These are phyloP conservation scores for Stegophylla sp. DNA, from an alignment of 2,888 invertebrate species.

Conservation along the genomic window DNA sequence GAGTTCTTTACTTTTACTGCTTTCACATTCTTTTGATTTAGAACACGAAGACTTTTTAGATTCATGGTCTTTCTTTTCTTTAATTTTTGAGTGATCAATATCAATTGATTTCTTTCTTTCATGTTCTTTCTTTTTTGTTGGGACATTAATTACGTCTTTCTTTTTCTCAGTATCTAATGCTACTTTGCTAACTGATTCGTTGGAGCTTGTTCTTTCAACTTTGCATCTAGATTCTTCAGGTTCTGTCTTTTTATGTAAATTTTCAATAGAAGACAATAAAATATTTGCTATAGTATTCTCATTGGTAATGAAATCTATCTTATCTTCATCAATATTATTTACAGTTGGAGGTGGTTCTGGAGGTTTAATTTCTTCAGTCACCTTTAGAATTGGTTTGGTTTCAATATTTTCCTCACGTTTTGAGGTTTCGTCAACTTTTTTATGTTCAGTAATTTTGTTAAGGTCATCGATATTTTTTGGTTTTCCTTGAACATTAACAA, in stretches of 20 bases:
- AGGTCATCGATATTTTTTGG: constrained; percentile 48
- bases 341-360: constrained; percentile 47
- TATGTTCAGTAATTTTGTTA: constrained; percentile 45
- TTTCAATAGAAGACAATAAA: constrained; percentile 52
- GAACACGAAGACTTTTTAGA: constrained; percentile 15
- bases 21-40: constrained; percentile 40
- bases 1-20: constrained; percentile 44
- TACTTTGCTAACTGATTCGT: constrained; percentile 42
- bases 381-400: neutral
- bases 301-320: constrained; percentile 44
- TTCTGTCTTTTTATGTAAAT: constrained; percentile 27
- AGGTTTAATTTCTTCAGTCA: constrained; percentile 50
- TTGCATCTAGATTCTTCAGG: constrained; percentile 31
- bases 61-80: constrained; percentile 56
- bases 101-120: constrained; percentile 54
- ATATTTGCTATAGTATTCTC: constrained; percentile 53
- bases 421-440: constrained; percentile 51
- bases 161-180: constrained; percentile 65
- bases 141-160: constrained; percentile 63
- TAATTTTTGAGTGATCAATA: constrained; percentile 51
- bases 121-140: constrained; percentile 63
- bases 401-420: constrained; percentile 50
- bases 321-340: constrained; percentile 42
- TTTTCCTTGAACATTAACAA: constrained; percentile 48
- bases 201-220: constrained; percentile 41